phyloP scores from a whole-genome alignment of 2,113 vertebrate species.

The Lepus europaeus region DNA sequence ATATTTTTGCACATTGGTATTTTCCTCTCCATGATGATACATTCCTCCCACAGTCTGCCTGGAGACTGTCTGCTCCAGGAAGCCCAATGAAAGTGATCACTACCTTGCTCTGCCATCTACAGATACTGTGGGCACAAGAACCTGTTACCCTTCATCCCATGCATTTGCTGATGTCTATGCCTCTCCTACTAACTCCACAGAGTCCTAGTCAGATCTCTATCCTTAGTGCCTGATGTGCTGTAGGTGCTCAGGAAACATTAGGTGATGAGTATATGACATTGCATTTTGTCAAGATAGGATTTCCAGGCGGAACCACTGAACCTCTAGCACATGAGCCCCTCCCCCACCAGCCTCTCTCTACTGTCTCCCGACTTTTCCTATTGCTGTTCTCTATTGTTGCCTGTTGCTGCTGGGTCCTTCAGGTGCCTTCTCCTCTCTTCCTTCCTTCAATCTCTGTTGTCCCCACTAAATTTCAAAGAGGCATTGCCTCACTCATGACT shows the following conservation, averaged over 20 bases:
- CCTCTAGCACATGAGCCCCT: too few species aligned
- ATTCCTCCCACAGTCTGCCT: neutral
- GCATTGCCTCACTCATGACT: neutral
- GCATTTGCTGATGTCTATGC: neutral
- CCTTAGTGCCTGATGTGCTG: neutral
- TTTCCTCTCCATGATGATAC: neutral
- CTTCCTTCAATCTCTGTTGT: neutral
- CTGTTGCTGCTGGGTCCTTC: neutral
- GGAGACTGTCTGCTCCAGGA: neutral
- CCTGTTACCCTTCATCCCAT: neutral
- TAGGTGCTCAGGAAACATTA: neutral
- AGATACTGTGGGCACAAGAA: constrained; percentile 5
- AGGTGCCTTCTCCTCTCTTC: neutral
- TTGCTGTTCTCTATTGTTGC: neutral
- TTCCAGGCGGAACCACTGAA: neutral
- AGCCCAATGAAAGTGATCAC: neutral
- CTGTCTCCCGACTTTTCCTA: too few species aligned
- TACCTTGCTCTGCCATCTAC: neutral
- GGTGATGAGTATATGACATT: neutral
- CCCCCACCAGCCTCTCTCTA: neutral
- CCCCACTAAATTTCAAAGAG: neutral
- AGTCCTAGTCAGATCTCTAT: constrained; percentile 25
- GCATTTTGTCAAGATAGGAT: neutral
- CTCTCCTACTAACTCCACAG: neutral
- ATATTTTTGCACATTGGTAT: neutral